Evolutionary conservation across 23 tunicate genomes (phyloP), one percentile per base, ranked within the genome.

Genomic region (Oikopleura dioica): DNA sequence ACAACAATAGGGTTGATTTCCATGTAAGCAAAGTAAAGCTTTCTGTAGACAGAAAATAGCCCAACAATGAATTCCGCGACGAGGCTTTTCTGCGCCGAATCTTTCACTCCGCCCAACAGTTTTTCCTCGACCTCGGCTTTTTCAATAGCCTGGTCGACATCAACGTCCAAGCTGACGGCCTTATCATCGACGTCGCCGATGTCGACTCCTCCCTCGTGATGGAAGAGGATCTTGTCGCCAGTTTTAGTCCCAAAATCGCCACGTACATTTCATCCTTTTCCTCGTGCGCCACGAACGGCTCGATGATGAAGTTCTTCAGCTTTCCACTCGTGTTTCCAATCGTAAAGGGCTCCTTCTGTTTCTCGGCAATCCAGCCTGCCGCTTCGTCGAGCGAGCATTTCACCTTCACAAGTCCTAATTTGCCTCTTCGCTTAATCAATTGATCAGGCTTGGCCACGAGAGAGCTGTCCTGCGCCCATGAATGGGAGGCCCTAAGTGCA

Each of bases 131-230:
- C 55, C 1, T 36, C 35, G 12, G 76, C 78, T 1, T 32, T n/a
- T 1, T 59, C 59, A 32, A 84, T 50, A 2, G 77, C 77, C 1
- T 84, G 84, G 0, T 87, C 96, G 37, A 81, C 82, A 1, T 36
- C 67, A 59, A 89, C 92, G 35, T 78, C 77, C 1, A 89, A 24
- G 63, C 77, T 79, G 31, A 79, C 81, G 4, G 99, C 99, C 75
- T 94, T 94, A 69, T 81, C 83, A 38, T 94, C 95, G 30, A 94
- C 99, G 82, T 94, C 81, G 35, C 99, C 99, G 79, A 94, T 77
- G 76, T 94, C 99, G 79, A 94, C 99, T 35, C 99, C 99, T 36
- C 99, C 99, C 78, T 94, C 86, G 51, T 86, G 88, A 72, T 86
- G 81, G 59, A 94, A 94, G 32, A 94, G 76, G 35, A 94, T 86